These are phyloP conservation scores for Andricus grossulariae DNA, from an alignment of 1,140 invertebrate species.

Conservation along the genomic window DNA sequence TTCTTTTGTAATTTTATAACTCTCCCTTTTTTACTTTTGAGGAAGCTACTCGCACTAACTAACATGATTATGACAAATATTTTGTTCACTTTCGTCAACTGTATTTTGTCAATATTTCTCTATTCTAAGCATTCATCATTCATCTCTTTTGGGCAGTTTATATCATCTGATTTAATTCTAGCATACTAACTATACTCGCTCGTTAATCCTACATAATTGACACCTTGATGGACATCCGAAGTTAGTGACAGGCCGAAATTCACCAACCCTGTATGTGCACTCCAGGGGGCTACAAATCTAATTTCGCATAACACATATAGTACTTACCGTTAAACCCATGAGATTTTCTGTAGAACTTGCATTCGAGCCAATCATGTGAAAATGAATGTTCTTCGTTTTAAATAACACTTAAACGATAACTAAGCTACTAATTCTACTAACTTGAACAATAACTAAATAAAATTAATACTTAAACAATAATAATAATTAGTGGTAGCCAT, in stretches of 20 bases:
- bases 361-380: not conserved
- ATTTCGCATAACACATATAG: not conserved
- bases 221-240: conserved; percentile 27
- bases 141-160: not conserved
- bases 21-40: too few species aligned
- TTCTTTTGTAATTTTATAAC: not conserved
- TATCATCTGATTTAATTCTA: not conserved
- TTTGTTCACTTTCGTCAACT: too few species aligned
- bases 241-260: conserved; percentile 20
- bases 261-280: conserved; percentile 16
- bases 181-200: conserved; percentile 7
- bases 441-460: too few species aligned
- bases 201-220: conserved; percentile 17
- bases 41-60: too few species aligned
- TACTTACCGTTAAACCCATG: conserved; percentile 15
- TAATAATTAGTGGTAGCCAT: too few species aligned
- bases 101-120: too few species aligned
- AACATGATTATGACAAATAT: too few species aligned
- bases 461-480: too few species aligned
- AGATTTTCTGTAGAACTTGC: not conserved
- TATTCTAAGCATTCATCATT: not conserved
- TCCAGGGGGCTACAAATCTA: conserved; percentile 18
- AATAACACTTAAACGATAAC: too few species aligned
- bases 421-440: too few species aligned
- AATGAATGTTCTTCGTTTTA: not conserved